Evolutionary conservation across 1,140 invertebrate genomes (phyloP).

Genomic region (Drosophila willistoni): DNA sequence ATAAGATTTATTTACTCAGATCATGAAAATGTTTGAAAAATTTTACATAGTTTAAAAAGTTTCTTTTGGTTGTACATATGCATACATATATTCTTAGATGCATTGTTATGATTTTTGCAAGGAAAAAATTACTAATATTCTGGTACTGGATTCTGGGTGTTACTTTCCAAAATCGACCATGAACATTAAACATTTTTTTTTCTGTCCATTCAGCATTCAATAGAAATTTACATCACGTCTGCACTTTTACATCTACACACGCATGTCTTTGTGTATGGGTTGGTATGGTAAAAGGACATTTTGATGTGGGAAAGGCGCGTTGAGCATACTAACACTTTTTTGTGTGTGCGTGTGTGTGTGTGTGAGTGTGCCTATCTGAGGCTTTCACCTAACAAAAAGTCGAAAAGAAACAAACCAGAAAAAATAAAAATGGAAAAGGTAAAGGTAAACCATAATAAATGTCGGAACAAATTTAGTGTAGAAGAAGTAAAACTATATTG

Average conservation of each 20-base stretch:
- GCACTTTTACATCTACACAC: slow-evolving; percentile 66
- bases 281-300: slow-evolving; percentile 67
- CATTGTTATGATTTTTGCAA: neutral
- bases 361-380: slow-evolving; percentile 65
- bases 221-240: slow-evolving; percentile 81
- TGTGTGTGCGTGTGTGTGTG: slow-evolving; percentile 37
- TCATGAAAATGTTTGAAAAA: no score
- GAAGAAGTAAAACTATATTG: slow-evolving; percentile 51
- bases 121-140: neutral
- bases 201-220: slow-evolving; percentile 80
- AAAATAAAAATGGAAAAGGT: slow-evolving; percentile 36
- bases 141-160: neutral
- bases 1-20: no score
- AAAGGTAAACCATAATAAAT: slow-evolving; percentile 71
- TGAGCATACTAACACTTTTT: slow-evolving; percentile 78
- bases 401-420: slow-evolving; percentile 8
- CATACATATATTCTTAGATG: neutral
- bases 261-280: slow-evolving; percentile 15
- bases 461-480: slow-evolving; percentile 19
- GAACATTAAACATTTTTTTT: slow-evolving; percentile 77
- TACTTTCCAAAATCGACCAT: slow-evolving; percentile 25
- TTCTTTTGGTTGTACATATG: no score
- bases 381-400: slow-evolving; percentile 43
- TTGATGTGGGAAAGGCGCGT: slow-evolving; percentile 60
- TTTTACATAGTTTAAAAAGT: no score